These are phyloP conservation scores for Diabrotica balteata DNA, from an alignment of 2,888 invertebrate species.

Conservation along the genomic window DNA sequence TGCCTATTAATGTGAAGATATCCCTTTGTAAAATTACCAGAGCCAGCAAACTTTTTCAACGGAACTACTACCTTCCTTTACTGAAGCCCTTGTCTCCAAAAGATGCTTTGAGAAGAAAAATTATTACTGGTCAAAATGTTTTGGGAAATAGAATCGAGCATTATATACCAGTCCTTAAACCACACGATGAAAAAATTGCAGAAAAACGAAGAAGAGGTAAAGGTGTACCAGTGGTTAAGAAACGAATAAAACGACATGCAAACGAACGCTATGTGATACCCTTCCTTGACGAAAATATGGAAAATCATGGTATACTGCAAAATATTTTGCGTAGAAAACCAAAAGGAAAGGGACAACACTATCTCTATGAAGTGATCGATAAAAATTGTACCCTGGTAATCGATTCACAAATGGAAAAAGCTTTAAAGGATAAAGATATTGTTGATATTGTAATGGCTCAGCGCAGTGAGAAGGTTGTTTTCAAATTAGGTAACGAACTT, in stretches of 20 bases:
- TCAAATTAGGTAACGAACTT: slow-evolving; percentile 73
- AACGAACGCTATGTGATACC: slow-evolving; percentile 54
- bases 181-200: slow-evolving; percentile 51
- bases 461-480: slow-evolving; percentile 74
- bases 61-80: slow-evolving; percentile 82
- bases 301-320: slow-evolving; percentile 49
- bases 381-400: slow-evolving; percentile 75
- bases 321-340: slow-evolving; percentile 65
- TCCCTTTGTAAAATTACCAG: slow-evolving; percentile 81
- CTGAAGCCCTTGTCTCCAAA: slow-evolving; percentile 82
- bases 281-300: slow-evolving; percentile 56
- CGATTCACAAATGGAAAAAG: slow-evolving; percentile 75
- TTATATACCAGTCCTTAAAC: slow-evolving; percentile 77
- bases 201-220: slow-evolving; percentile 53
- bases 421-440: slow-evolving; percentile 77
- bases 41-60: slow-evolving; percentile 78
- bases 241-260: slow-evolving; percentile 50
- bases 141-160: slow-evolving; percentile 67
- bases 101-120: slow-evolving; percentile 80
- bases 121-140: slow-evolving; percentile 78
- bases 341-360: slow-evolving; percentile 64
- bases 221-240: slow-evolving; percentile 56
- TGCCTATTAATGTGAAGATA: slow-evolving; percentile 58
- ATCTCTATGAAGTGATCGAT: slow-evolving; percentile 77
- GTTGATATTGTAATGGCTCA: slow-evolving; percentile 78